Base-by-base conservation (phyloP, 2,113 vertebrate genomes). In the Bos javanicus region DNA sequence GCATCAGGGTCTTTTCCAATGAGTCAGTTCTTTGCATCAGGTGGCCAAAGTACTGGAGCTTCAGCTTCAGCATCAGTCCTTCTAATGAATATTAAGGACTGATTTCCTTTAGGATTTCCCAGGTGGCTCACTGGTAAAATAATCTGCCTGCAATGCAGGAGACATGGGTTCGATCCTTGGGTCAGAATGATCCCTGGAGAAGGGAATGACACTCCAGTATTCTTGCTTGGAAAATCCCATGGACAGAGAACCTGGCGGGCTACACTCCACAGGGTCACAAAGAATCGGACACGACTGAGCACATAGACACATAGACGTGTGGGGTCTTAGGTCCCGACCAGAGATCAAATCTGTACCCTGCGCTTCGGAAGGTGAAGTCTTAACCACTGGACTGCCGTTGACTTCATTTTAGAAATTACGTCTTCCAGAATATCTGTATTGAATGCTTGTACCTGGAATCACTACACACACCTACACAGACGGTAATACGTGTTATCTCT, bases 281-380 rank as follows among this genome's bases (percentile, higher is more conserved):
- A 36, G 64, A 21, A 21, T 71, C 5, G 9, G 64, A 36, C 64
- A 10, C 4, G 9, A 36, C 64, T 36, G n/a, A 71, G 64, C n/a
- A 36, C 64, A 36, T 5, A 71, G 64, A 71, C 64, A 36, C 17
- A 12, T 5, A 23, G 19, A 23, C n/a, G 0, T 6, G 67, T 71
- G 19, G 19, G n/a, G n/a, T 71, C n/a, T 71, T 23, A 36, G 9
- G 15, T 5, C n/a, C 67, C 2, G 2, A 6, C 9, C 10, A 39
- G 67, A 71, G 67, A 71, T 23, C n/a, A 36, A 12, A 36, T 12
- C 67, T 23, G 19, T 2, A 23, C 19, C n/a, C n/a, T 0, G 0
- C 0, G 1, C 67, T 71, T 39, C 1, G 5, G 67, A 71, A 39
- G n/a, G n/a, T 0, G 2, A 11, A 36, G 2, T 23, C n/a, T 39